Base-by-base conservation (phyloP, 2,888 invertebrate species). In the Brachypterus glaber region DNA sequence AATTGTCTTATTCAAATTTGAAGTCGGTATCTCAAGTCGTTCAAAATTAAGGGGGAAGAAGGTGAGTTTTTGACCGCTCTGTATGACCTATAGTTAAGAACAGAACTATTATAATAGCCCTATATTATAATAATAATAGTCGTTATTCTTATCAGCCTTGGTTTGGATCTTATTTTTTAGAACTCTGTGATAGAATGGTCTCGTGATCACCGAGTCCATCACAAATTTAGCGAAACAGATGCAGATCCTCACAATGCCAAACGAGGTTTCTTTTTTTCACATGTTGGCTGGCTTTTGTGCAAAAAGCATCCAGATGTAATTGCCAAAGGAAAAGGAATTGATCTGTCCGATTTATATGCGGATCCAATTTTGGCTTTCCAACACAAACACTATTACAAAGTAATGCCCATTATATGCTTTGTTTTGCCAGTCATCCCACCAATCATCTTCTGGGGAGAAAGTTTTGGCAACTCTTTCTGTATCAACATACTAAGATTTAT, bases 231-330 rank as follows among this genome's bases (percentile, higher is more conserved):
- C 13, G 92, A 93, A 62, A 93, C 92, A 0, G 82, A 92, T 62
- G 92, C 91, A 1, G 92, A 93, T 67, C 92, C 92, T 0, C 91
- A 93, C 63, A 91, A 92, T 60, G 88, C 91, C 2, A 86, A 69
- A 35, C 73, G 92, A 16, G 96, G 96, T 7, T 92, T 96, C 70
- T 95, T 95, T 75, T 96, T 95, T 69, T 79, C 93, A 0, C 96
- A 96, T 64, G 75, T 95, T 52, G 96, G 96, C 41, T 96, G 96
- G 96, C 71, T 96, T 44, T 67, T 95, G 38, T 82, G 83, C 54
- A 77, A 80, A 52, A 95, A 96, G 63, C 95, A 95, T 60, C 89
- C 89, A 0, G 85, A 89, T 46, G 86, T 96, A 25, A 85, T 77
- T 59, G 73, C 69, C 44, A 92, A 91, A 63, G 93, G 93, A 56